Percentiles rank a stretch among this genome's conserved stretches.
Evolutionary conservation across 2,797 vertebrate species (phyloP).

Genomic region (Etheostoma nigrum): DNA sequence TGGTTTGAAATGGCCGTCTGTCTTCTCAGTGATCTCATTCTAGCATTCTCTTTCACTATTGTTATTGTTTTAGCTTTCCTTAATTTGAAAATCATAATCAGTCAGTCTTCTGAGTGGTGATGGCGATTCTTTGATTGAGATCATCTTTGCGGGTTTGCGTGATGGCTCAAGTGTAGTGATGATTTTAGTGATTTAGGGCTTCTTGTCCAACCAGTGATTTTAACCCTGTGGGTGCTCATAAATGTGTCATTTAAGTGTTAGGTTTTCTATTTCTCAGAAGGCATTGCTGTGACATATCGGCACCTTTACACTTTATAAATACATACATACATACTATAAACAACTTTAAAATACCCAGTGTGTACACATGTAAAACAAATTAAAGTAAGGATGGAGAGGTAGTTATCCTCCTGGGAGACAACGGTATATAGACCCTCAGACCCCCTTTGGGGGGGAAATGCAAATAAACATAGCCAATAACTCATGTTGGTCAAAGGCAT

Average conservation of each 20-base stretch:
- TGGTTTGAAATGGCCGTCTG: constrained; percentile 50
- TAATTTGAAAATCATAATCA: constrained; percentile 39
- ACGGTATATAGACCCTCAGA: too few relatives aligned
- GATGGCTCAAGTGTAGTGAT: constrained; percentile 21
- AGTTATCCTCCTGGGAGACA: too few relatives aligned
- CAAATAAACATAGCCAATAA: neutral
- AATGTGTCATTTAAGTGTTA: neutral
- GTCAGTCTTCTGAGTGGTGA: constrained; percentile 27
- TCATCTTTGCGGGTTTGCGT: constrained; percentile 33
- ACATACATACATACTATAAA: too few relatives aligned
- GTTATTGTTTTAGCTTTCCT: constrained; percentile 33
- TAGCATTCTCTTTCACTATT: constrained; percentile 31
- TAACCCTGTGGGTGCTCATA: constrained; percentile 59
- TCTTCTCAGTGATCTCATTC: constrained; percentile 47
- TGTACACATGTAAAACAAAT: too few relatives aligned
- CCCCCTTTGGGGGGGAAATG: too few relatives aligned
- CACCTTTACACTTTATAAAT: too few relatives aligned
- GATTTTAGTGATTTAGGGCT: constrained; percentile 39
- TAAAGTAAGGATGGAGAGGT: too few relatives aligned
- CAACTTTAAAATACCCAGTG: too few relatives aligned
- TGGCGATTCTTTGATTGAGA: constrained; percentile 41
- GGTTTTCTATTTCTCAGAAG: neutral
- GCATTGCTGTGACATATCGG: neutral
- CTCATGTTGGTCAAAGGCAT: neutral
- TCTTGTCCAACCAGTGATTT: constrained; percentile 31